Evolutionary conservation across 2,113 vertebrate species (phyloP).

Genomic region (Platichthys flesus): DNA sequence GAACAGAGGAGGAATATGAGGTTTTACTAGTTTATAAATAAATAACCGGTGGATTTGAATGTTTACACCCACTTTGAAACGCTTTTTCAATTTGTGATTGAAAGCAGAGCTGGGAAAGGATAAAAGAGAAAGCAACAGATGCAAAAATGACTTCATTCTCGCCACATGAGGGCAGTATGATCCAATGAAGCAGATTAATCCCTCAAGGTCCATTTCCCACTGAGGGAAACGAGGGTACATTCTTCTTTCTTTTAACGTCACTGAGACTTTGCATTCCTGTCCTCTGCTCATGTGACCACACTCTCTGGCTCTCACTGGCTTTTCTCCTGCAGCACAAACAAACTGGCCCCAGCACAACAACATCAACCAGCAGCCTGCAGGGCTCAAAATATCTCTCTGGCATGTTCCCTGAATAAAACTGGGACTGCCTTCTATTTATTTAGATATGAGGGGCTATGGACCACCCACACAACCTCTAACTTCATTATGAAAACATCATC

Average conservation of each 20-base stretch:
- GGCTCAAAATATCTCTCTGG: slow-evolving; percentile 60
- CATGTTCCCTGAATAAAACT: slow-evolving; percentile 44
- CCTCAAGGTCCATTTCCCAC: slow-evolving; percentile 37
- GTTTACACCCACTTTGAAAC: too few species aligned
- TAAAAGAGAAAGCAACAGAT: background rate
- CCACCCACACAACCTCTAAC: slow-evolving; percentile 43
- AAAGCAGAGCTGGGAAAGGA: background rate
- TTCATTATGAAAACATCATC: slow-evolving; percentile 31
- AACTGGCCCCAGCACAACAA: slow-evolving; percentile 36
- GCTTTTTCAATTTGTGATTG: too few species aligned
- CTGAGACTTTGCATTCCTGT: slow-evolving; percentile 53
- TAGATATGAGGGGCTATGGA: slow-evolving; percentile 26
- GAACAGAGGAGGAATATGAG: background rate
- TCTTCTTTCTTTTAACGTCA: slow-evolving; percentile 53
- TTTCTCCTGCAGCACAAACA: slow-evolving; percentile 62
- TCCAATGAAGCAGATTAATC: slow-evolving; percentile 1
- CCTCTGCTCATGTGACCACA: slow-evolving; percentile 34
- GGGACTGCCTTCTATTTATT: slow-evolving; percentile 27
- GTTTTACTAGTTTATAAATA: too few species aligned
- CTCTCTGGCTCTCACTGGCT: slow-evolving; percentile 60
- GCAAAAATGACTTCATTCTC: slow-evolving; percentile 1
- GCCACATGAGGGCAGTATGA: slow-evolving; percentile 36
- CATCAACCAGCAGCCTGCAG: slow-evolving; percentile 8
- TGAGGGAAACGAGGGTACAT: slow-evolving; percentile 27
- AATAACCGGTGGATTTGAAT: too few species aligned